Base-by-base conservation (phyloP, 1,140 invertebrate species). In the Heliothis virescens region DNA sequence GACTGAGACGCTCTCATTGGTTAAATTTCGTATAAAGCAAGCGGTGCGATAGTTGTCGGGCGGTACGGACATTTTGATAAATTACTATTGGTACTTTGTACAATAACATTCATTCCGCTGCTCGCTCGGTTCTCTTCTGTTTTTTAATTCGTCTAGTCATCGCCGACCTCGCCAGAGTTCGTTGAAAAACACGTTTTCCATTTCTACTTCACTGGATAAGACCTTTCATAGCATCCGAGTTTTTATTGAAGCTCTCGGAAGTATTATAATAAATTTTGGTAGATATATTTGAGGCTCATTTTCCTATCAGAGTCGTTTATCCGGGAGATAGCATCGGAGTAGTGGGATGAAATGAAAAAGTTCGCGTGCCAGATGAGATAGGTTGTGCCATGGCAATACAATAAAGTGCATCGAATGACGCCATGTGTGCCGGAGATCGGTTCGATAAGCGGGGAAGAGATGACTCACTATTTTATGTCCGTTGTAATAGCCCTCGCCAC, bases 51-150 rank as follows among this genome's bases (percentile, higher is more conserved):
- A 84, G 85, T 84, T 80, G 79, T 78, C 79, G 77, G 76, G 52
- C 57, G 79, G 76, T 63, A 85, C 79, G 76, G 82, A 90, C 87
- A 79, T 89, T 91, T 91, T 92, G 90, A 91, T 91, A 91, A 90
- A 92, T 92, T 87, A 90, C 83, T 83, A 80, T 81, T 75, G 81
- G 82, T 87, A 7, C 34, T 41, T 41, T 41, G 34, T 41, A 90
- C 86, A 89, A 91, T 91, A 88, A 85, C 88, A 88, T 90, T 87
- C 82, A 82, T 90, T 88, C 85, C 83, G 77, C 84, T 86, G 65
- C 71, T 75, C 79, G 79, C 73, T 79, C 80, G 72, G 84, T 74
- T 81, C 83, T 85, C 72, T 82, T 82, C 59, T 83, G 80, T 87
- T 86, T 88, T 83, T 84, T 84, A 88, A 90, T 87, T 88, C 82